Base-by-base conservation (phyloP, 2,888 invertebrate genomes). In the Noctua comes region DNA sequence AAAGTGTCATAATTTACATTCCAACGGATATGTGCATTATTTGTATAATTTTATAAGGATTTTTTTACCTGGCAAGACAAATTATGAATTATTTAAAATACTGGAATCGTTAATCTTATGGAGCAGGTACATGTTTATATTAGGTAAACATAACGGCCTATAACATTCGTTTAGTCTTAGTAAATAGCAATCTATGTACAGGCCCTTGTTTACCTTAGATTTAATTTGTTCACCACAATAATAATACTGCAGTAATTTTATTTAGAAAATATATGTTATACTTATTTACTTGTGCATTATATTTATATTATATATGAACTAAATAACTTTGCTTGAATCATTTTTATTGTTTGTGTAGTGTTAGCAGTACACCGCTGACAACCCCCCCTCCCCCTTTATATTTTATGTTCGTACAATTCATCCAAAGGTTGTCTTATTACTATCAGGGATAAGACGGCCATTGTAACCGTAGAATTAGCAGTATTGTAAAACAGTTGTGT, bases 1-100 rank as follows among this genome's bases (percentile, higher is more conserved):
- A 48, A 51, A 74, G 70, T 74, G 73, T 84, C 68, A 71, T 82
- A 74, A 48, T 74, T 71, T 59, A 85, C 84, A 84, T 84, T 84
- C 84, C 84, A 69, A 27, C 18, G 62, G 36, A 24, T 59, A 51
- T 66, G 59, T 79, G 71, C 64, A 83, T 77, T 81, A 77, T 77
- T 77, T 73, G n/a, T 82, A 54, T 66, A 59, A 46, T 80, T 86
- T 71, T 79, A 36, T 68, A 68, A 46, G 51, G 5, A 21, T 31
- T 68, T 69, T 84, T 83, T 73, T 76, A 72, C 40, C 68, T 82
- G 54, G 79, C 65, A 73, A 74, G 11, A 70, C 64, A 66, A 66
- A 62, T 81, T 65, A 76, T 82, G 43, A 72, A 74, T 77, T 62
- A 71, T 76, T 62, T 54, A 46, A 71, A 57, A 5, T 78, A 62